A percentile compares a stretch with the other conserved stretches of the same genome.
Evolutionary conservation across 2,797 vertebrate species (phyloP).

Genomic region (Chaunax sp.): DNA sequence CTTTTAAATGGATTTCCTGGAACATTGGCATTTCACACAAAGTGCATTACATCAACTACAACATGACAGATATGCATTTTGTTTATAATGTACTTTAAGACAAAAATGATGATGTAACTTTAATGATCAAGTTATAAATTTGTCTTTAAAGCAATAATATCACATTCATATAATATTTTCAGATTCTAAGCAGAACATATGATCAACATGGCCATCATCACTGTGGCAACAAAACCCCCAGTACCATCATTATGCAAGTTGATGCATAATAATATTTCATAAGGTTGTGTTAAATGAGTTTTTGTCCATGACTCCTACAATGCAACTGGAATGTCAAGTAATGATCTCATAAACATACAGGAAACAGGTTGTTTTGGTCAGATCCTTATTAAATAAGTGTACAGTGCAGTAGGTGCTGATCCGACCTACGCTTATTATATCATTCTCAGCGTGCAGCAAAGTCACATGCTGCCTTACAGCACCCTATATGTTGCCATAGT

Average conservation of each 20-base stretch:
- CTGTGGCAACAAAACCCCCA: conserved; percentile 10
- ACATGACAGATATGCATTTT: conserved; percentile 28
- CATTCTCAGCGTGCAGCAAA: conserved; percentile 52
- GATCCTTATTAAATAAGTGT: conserved; percentile 25
- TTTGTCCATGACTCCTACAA: background rate
- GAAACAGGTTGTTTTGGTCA: conserved; percentile 32
- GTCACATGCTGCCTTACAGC: conserved; percentile 40
- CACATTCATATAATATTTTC: background rate
- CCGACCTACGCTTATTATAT: conserved; percentile 61
- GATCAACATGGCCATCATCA: conserved; percentile 5
- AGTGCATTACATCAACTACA: conserved; percentile 31
- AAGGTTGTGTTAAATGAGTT: conserved; percentile 1
- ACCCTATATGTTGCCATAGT: conserved; percentile 73
- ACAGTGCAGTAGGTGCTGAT: conserved; percentile 40
- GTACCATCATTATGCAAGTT: background rate
- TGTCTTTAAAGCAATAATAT: conserved; percentile 28
- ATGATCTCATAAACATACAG: conserved; percentile 9
- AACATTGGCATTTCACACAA: conserved; percentile 27
- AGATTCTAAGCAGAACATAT: background rate
- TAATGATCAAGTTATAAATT: conserved; percentile 6
- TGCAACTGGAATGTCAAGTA: conserved; percentile 43
- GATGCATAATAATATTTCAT: background rate
- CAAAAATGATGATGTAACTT: conserved; percentile 1
- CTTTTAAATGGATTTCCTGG: background rate
- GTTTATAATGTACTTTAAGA: conserved; percentile 1